Evolutionary conservation across 2,113 vertebrate species (phyloP), one percentile per base, ranked within the genome.

Genomic region (Zosterops hypoxanthus): DNA sequence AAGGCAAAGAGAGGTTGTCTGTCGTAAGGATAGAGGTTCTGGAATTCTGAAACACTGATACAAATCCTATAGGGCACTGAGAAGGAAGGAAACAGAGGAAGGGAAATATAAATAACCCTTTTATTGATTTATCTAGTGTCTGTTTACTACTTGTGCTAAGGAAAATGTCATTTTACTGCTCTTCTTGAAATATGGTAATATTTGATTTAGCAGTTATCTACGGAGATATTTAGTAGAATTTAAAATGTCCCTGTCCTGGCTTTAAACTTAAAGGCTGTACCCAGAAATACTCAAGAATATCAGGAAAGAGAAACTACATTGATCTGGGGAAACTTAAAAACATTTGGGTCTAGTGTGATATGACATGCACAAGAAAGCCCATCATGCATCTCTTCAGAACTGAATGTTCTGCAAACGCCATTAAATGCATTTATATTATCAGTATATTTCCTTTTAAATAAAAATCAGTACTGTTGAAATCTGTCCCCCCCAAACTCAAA

Each of bases 401-500:
- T 64, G 21, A 46, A 82, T 61, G 70, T 61, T 76, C 25, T 77
- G 46, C 15, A 57, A 82, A 78, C 59, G 18, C 3, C 26, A 70
- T 59, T 8, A 86, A 78, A 86, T 47, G 21, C 4, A 53, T 68
- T 71, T 46, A 12, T 52, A 21, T 64, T 69, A 86, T 80, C 49
- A 50, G 4, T 22, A 52, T 46, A 49, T 33, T 82, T 23, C 7
- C 3, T 68, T 69, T 76, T 33, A 85, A 79, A 92, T 76, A 23
- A 12, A 91, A 76, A 85, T 3, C 21, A 77, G 57, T 55, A 33
- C 5, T 59, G 2, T 52, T 84, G 16, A 4, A 65, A 21, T 60
- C 39, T 59, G 8, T 1, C 3, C 2, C 10, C 1, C 4, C 5
- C 5, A 36, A 55, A 11, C 2, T 2, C 1, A 0, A 2, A 64